Evolutionary conservation across 1,140 invertebrate genomes (phyloP), one percentile per base, ranked within the genome.

Genomic region (Notospermus geniculatus): DNA sequence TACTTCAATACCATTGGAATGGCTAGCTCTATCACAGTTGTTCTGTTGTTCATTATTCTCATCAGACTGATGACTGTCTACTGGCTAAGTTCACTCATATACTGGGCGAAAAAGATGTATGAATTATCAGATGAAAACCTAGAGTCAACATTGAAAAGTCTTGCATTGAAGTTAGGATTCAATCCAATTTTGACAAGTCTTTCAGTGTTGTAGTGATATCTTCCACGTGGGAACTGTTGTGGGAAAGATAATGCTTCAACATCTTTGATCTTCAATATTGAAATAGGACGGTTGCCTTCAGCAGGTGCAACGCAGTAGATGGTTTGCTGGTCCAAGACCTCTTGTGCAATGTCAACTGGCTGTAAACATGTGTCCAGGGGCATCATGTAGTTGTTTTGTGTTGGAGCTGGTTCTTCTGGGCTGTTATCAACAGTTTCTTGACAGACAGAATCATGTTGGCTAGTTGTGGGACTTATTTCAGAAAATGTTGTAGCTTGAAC

Each of bases 341-440:
- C 62, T 58, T 67, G 65, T 25, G 52, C 62, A 43, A 67, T 61
- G 55, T 67, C 62, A 25, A 52, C 59, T 45, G 65, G 65, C 50
- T 67, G 62, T 5, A 67, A 22, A 30, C 62, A 64, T 29, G 65
- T 58, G 55, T 67, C 62, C 29, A 62, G 50, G 25, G 30, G 50
- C n/a, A 60, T 36, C 56, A 13, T 50, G 46, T 50, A 50, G 46
- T 23, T 50, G n/a, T 7, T 50, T 27, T 50, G 46, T 5, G 19
- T 50, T 27, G 46, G 46, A 36, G 4, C 32, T 36, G 32, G 4
- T 36, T 36, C 32, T 4, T 15, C 15, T 36, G 32, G 32, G 32
- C 32, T 36, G 4, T 36, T 36, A 36, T 36, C 32, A 36, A 15
- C 5, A 4, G 32, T 36, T 36, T 36, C 32, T 15, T 36, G 4